Evolutionary conservation across 1,140 invertebrate species (phyloP), one percentile per base, ranked within the genome.

Genomic region (Cherax destructor): DNA sequence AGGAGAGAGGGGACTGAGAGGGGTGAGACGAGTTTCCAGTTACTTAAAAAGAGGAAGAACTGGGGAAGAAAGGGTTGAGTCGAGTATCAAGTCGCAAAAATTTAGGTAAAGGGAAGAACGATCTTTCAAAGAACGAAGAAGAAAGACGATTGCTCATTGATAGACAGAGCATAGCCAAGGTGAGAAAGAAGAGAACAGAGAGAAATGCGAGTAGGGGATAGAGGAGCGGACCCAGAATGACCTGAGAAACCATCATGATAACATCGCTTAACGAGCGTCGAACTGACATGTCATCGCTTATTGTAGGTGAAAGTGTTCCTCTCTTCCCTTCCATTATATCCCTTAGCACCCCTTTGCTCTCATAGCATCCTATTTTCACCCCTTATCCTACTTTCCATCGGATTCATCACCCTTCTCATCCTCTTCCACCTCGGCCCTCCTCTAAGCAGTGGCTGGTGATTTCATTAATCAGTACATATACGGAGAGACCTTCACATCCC

Each of bases 241-340:
- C 21, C 61, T 1, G 18, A 3, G 61, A 65, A 1, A 18, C 52
- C 52, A 13, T 65, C 61, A 61, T 61, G 80, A 83, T 83, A 83
- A 56, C 80, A 83, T 61, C n/a, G 52, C 81, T 83, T 69, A 69
- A 83, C 81, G 81, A 83, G 59, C 24, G 61, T 21, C 59, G 41
- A 69, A 69, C 56, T 83, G 81, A 83, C 59, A 6, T 83, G 59
- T 83, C 81, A 69, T n/a, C 16, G 61, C 47, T 13, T 47, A 83
- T 69, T 69, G 11, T 18, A 30, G 24, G 30, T n/a, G 59, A 16
- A 47, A 21, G 47, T 83, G 24, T 83, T 81, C 18, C 79, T 81
- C 56, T 59, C 56, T 3, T 59, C 56, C 3, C 56, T 59, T 3
- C 56, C 56, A 59, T 16, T 59, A 9, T 59, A 10, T 59, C 56